Base-by-base conservation (phyloP, 2,113 vertebrate species). In the Solea senegalensis region DNA sequence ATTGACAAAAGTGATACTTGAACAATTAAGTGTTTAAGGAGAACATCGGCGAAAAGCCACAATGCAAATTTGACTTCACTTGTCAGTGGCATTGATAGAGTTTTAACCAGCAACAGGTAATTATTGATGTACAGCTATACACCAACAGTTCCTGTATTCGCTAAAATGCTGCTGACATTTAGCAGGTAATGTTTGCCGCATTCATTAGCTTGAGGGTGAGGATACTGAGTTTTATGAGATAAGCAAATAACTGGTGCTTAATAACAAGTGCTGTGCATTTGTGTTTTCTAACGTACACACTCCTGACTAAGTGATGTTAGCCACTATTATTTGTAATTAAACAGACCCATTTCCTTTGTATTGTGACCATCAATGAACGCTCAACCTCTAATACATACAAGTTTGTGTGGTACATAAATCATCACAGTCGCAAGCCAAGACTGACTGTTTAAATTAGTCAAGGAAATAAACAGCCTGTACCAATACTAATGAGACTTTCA, bases 401-500 rank as follows among this genome's bases (percentile, higher is more conserved):
- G 65, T 67, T 55, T 40, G 52, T 68, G 62, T 44, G 54, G 46
- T 59, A 72, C 66, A 90, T 91, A 66, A 81, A 87, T 91, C 77
- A 90, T 53, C 21, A 45, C 14, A 5, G 61, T 51, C 48, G 41
- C 9, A 6, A 21, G 53, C 41, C 54, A 49, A 60, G 66, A 65
- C 41, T 53, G 54, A 56, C 81, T 74, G 41, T 70, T 76, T 63
- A 79, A 89, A 83, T 86, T 76, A 89, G 80, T 80, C 63, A 61
- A 72, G 84, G 76, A 89, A 90, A 89, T 71, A 86, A 86, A 86
- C 76, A 79, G 51, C 58, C 74, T 60, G 21, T 46, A 63, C 65
- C 74, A 78, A 90, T 90, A 74, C 88, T 92, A 91, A 93, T 92
- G 83, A 90, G 74, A 67, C 60, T 74, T 88, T 85, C 86, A 72